Conservation (phyloP, 2,113 vertebrate species). For the Lamprologus sp. region DNA sequence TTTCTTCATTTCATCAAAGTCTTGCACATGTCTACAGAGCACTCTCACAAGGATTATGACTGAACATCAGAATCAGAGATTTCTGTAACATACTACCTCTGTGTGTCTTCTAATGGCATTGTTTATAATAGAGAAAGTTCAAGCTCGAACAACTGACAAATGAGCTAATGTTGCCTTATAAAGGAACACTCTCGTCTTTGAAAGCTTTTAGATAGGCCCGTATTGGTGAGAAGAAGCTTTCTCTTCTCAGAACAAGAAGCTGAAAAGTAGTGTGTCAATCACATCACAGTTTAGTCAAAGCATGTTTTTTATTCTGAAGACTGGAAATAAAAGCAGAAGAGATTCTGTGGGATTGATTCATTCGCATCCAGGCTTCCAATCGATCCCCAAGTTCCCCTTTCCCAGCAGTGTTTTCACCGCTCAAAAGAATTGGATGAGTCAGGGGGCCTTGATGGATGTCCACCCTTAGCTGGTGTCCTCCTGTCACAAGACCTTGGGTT, state of each 20-base stretch:
- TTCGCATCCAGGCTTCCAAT: background rate
- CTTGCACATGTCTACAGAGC: background rate
- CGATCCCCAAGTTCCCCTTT: background rate
- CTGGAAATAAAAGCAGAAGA: background rate
- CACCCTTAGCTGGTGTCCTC: background rate
- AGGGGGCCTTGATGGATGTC: background rate
- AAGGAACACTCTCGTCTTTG: background rate
- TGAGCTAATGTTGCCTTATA: background rate
- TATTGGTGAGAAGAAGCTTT: background rate
- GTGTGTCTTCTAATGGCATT: background rate
- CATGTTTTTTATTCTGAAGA: background rate
- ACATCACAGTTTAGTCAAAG: background rate
- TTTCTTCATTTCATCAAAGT: constrained; percentile 7
- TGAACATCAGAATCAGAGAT: background rate
- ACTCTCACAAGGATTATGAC: background rate
- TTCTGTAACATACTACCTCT: background rate
- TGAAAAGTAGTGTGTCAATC: constrained; percentile 9
- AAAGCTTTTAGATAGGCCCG: background rate
- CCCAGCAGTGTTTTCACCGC: background rate
- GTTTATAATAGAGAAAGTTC: background rate
- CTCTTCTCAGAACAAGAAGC: background rate
- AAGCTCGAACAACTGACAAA: background rate
- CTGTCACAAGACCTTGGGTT: background rate
- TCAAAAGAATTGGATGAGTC: background rate
- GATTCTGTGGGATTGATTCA: constrained; percentile 25